phyloP scores from a whole-genome alignment of 2,797 vertebrate genomes.

The Periophthalmus magnuspinnatus region DNA sequence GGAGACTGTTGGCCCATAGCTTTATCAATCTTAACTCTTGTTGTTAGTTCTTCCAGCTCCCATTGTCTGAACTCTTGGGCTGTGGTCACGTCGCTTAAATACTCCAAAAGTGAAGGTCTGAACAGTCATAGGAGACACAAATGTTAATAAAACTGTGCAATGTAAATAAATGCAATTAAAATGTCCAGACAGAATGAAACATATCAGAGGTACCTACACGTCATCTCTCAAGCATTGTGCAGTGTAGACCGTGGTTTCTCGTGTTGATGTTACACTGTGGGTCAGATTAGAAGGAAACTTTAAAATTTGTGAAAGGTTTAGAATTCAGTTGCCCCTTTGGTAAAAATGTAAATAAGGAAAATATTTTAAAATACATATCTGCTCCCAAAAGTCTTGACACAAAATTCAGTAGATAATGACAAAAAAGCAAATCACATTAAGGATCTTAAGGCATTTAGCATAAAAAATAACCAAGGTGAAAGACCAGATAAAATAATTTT shows the following conservation, averaged over 20 bases:
- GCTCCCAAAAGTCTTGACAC: background rate
- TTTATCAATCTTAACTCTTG: constrained; percentile 84
- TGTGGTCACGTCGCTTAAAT: constrained; percentile 86
- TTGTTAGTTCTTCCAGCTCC: constrained; percentile 83
- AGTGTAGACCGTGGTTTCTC: constrained; percentile 86
- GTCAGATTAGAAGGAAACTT: background rate
- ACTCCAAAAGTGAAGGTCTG: constrained; percentile 87
- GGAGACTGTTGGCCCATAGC: constrained; percentile 83
- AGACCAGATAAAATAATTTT: background rate
- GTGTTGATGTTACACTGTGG: constrained; percentile 82
- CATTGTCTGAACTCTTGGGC: constrained; percentile 88
- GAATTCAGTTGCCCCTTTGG: background rate
- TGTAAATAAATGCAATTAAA: background rate
- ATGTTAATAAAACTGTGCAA: background rate
- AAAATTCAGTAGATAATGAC: background rate
- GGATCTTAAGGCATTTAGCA: background rate
- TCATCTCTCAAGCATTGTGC: constrained; percentile 86
- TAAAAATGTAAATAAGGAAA: background rate
- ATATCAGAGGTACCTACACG: constrained; percentile 77
- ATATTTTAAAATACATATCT: background rate
- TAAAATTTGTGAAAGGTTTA: background rate
- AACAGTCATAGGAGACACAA: background rate
- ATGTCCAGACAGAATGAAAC: background rate
- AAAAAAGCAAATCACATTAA: background rate
- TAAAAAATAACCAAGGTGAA: background rate